Evolutionary conservation across 2,888 invertebrate species (phyloP).

Genomic region (Lasioglossum vierecki): DNA sequence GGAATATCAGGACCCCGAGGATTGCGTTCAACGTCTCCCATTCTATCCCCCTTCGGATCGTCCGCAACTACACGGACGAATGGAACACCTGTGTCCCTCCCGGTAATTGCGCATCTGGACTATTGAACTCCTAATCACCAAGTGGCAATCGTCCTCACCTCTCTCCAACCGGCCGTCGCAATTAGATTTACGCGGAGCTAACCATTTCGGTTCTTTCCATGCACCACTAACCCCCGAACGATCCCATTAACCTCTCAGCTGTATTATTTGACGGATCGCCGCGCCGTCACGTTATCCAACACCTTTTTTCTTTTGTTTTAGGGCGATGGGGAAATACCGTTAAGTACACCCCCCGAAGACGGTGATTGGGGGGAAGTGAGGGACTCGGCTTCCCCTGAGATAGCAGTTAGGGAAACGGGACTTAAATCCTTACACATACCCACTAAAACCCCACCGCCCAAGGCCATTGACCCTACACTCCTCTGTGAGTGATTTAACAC

Average conservation of each 20-base stretch:
- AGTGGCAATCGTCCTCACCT: slow-evolving; percentile 70
- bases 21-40: slow-evolving; percentile 53
- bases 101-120: slow-evolving; percentile 73
- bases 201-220: slow-evolving; percentile 2
- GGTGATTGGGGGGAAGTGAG: too few species aligned
- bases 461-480: too few species aligned
- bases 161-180: not conserved
- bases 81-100: slow-evolving; percentile 51
- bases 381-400: too few species aligned
- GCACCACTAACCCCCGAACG: not conserved
- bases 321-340: too few species aligned
- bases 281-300: not conserved
- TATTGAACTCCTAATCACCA: slow-evolving; percentile 77
- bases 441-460: too few species aligned
- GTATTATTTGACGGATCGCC: not conserved
- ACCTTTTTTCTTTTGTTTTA: too few species aligned
- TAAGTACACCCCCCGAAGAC: too few species aligned
- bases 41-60: slow-evolving; percentile 6
- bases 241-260: not conserved
- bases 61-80: slow-evolving; percentile 17
- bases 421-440: too few species aligned
- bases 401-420: too few species aligned
- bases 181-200: not conserved
- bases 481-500: too few species aligned
- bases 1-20: slow-evolving; percentile 46